Evolutionary conservation across 1,140 invertebrate species (phyloP).

Genomic region (Magallana gigas): DNA sequence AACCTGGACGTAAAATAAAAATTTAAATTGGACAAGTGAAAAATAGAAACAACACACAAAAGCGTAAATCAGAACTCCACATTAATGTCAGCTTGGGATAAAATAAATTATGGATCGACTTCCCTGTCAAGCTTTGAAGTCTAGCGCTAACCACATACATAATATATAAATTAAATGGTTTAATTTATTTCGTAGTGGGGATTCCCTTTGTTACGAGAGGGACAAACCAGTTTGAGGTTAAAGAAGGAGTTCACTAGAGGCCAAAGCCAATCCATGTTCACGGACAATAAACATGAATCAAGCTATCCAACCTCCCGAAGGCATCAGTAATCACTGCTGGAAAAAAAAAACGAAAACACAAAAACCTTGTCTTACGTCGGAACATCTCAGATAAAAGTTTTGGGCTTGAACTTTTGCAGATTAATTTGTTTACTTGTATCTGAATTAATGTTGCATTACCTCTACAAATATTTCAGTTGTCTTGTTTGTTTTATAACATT

Average conservation of each 20-base stretch:
- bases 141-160: constrained; percentile 11
- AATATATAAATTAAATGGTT: constrained; percentile 33
- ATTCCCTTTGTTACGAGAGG: constrained; percentile 11
- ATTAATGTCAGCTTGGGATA: constrained; percentile 12
- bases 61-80: background rate
- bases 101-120: constrained; percentile 35
- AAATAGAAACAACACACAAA: background rate
- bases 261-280: constrained; percentile 3
- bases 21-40: too few relatives aligned
- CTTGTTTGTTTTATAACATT: too few relatives aligned
- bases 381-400: background rate
- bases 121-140: constrained; percentile 29
- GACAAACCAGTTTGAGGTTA: constrained; percentile 10
- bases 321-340: background rate
- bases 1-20: too few relatives aligned
- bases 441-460: too few relatives aligned
- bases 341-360: background rate
- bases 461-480: too few relatives aligned
- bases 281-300: constrained; percentile 4
- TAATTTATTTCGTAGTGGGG: constrained; percentile 17
- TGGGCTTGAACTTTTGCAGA: background rate
- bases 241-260: background rate
- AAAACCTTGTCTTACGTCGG: too few relatives aligned
- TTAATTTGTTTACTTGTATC: background rate
- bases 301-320: background rate